Evolutionary conservation across 2,113 vertebrate genomes (phyloP).

Genomic region (Galbula dea): DNA sequence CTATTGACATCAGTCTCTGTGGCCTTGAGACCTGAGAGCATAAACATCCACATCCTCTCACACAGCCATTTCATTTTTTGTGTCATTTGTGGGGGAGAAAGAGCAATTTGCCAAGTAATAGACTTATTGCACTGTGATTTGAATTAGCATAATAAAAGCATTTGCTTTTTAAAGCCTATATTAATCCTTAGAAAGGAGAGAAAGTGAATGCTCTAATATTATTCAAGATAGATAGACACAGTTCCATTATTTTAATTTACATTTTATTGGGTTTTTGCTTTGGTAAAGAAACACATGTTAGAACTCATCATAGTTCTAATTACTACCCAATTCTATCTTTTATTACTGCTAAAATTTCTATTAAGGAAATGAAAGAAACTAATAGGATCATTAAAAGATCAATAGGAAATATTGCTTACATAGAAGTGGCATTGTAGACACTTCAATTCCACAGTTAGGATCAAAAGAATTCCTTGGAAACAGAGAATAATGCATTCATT

Average conservation of each 20-base stretch:
- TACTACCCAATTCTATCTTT: constrained; percentile 49
- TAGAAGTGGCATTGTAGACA: constrained; percentile 26
- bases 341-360: constrained; percentile 67
- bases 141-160: constrained; percentile 59
- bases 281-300: constrained; percentile 48
- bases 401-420: constrained; percentile 61
- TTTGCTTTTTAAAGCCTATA: constrained; percentile 32
- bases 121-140: constrained; percentile 10
- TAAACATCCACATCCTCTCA: neutral
- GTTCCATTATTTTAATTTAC: constrained; percentile 57
- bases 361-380: constrained; percentile 56
- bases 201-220: constrained; percentile 16
- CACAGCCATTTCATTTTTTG: neutral
- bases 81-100: neutral
- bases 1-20: neutral
- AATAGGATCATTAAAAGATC: constrained; percentile 59
- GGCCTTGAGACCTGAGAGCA: neutral
- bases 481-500: neutral
- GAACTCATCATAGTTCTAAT: constrained; percentile 60
- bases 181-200: constrained; percentile 30
- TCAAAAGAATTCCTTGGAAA: constrained; percentile 38
- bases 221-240: constrained; percentile 43
- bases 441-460: neutral
- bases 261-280: constrained; percentile 50
- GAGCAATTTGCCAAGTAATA: constrained; percentile 40